Evolutionary conservation across 37 sponge, comb jelly and placozoan species (phyloP).

Genomic region (Axinella damicornis): DNA sequence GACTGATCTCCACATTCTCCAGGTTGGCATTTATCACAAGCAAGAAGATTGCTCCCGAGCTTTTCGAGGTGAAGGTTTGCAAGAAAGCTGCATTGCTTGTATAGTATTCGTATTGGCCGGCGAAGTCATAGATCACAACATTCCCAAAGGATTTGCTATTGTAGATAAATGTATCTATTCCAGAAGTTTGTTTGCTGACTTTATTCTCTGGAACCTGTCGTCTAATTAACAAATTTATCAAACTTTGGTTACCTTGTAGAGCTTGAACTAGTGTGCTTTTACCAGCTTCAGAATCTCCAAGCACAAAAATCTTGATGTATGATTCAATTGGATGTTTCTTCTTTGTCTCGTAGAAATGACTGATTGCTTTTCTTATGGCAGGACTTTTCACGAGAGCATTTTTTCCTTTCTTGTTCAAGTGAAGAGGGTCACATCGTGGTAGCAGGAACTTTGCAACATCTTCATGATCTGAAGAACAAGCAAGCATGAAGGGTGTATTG

Average conservation of each 20-base stretch:
- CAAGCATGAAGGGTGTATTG: too few relatives aligned
- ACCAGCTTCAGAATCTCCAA: conserved; percentile 29
- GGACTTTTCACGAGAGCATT: too few relatives aligned
- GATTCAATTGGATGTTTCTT: conserved; percentile 1
- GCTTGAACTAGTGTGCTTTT: conserved; percentile 53
- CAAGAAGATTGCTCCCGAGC: conserved; percentile 13
- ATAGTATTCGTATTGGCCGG: conserved; percentile 47
- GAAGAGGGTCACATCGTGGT: too few relatives aligned
- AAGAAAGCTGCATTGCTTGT: conserved; percentile 19
- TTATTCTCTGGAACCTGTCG: not conserved
- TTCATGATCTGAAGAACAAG: too few relatives aligned
- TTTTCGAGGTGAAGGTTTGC: not conserved
- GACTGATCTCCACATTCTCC: conserved; percentile 15
- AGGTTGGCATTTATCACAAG: conserved; percentile 29
- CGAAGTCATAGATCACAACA: conserved; percentile 38
- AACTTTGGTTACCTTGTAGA: not conserved
- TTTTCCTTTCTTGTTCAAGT: too few relatives aligned
- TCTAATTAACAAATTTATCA: not conserved
- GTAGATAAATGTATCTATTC: conserved; percentile 9
- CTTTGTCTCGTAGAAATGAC: too few relatives aligned
- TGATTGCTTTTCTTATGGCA: too few relatives aligned
- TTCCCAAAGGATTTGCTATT: conserved; percentile 17
- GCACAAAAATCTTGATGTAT: not conserved
- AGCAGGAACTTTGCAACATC: too few relatives aligned
- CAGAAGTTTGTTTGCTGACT: conserved; percentile 12